phyloP scores from a whole-genome alignment of 2,888 invertebrate genomes.

The Scaptodrosophila latifasciaeformis region DNA sequence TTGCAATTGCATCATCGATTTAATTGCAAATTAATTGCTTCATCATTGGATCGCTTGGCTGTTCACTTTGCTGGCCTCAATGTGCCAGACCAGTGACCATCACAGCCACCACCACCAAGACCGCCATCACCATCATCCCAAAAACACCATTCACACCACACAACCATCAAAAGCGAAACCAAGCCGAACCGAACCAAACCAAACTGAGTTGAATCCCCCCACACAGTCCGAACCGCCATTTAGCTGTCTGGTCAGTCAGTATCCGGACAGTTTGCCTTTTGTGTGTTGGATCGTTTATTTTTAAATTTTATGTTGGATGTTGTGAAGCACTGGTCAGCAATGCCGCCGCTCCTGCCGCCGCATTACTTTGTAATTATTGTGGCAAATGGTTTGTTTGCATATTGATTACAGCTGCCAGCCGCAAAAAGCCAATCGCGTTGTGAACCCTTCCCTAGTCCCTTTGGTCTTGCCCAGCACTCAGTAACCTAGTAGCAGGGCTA shows the following conservation, averaged over 20 bases:
- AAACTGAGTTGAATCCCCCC: too few species aligned
- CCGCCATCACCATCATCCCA: too few species aligned
- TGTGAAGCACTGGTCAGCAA: not conserved
- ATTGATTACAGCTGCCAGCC: conserved; percentile 62
- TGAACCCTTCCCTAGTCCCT: too few species aligned
- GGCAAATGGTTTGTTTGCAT: conserved; percentile 69
- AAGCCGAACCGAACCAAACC: conserved; percentile 1
- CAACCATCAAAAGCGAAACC: conserved; percentile 20
- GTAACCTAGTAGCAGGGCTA: conserved; percentile 12
- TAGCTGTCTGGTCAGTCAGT: too few species aligned
- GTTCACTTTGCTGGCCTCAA: conserved; percentile 40
- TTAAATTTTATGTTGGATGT: conserved; percentile 39
- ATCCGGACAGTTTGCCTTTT: conserved; percentile 39
- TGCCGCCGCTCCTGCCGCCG: conserved; percentile 34
- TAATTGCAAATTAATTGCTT: conserved; percentile 73
- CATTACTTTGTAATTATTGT: conserved; percentile 70
- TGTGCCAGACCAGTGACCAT: conserved; percentile 11
- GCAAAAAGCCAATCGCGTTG: conserved; percentile 52
- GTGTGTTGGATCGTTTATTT: conserved; percentile 42
- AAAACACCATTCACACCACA: not conserved
- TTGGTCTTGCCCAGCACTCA: too few species aligned
- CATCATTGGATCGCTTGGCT: conserved; percentile 60
- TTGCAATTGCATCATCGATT: conserved; percentile 70
- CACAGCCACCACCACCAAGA: too few species aligned
- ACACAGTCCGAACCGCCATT: too few species aligned